Percentiles rank a stretch among this genome's conserved stretches.
These are phyloP conservation scores for Folsomia manolachei DNA, from an alignment of 2,888 invertebrate species.

Conservation along the genomic window DNA sequence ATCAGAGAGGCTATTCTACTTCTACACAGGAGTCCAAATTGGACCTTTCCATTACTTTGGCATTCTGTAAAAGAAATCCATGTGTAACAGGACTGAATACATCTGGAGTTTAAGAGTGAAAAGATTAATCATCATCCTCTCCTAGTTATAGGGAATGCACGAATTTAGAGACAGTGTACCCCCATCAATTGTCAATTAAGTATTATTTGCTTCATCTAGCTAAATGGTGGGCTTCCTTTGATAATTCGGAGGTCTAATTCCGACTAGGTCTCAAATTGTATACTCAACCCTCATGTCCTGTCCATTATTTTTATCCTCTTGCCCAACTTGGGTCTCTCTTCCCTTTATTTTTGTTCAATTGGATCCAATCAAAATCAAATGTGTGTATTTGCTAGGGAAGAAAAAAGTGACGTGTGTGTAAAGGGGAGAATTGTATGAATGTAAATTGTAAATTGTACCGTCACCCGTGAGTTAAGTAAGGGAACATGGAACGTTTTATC, in stretches of 20 bases:
- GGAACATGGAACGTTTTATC: too few species aligned
- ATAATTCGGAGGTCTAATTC: not conserved
- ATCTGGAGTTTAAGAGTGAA: slow-evolving; percentile 21
- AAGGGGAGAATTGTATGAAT: too few species aligned
- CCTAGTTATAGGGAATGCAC: slow-evolving; percentile 1
- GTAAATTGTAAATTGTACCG: too few species aligned
- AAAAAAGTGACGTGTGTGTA: too few species aligned
- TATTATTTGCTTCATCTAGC: slow-evolving; percentile 46
- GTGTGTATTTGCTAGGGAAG: not conserved
- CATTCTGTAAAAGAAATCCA: not conserved
- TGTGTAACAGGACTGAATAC: not conserved
- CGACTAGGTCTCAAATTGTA: not conserved
- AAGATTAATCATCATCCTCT: slow-evolving; percentile 46
- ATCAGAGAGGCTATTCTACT: not conserved
- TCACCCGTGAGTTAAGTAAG: too few species aligned
- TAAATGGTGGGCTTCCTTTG: not conserved
- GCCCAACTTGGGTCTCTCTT: not conserved
- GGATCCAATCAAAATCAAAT: not conserved
- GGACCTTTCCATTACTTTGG: not conserved
- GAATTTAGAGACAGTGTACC: slow-evolving; percentile 18
- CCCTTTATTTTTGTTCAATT: slow-evolving; percentile 1
- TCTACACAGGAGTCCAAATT: not conserved
- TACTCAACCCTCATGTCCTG: not conserved
- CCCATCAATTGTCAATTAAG: slow-evolving; percentile 51
- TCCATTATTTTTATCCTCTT: slow-evolving; percentile 7